Percentiles rank a stretch among this genome's conserved stretches.
Conservation (phyloP, 2,888 invertebrate species). For the Caenorhabditis auriculariae region DNA sequence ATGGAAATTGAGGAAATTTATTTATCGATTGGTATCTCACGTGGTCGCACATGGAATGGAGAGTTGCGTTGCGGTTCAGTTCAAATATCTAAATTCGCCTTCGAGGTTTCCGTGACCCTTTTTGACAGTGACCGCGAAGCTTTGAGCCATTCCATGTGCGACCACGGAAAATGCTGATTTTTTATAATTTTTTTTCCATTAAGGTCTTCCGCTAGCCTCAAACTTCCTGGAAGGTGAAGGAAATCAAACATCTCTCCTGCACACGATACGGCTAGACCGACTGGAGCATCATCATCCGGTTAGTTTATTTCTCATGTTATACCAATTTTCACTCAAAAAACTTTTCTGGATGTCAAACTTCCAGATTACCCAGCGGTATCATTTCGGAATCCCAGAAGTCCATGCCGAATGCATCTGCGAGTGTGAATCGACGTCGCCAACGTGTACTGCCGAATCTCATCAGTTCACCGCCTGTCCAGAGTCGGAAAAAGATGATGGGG, state of each 20-base stretch:
- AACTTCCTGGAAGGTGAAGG: conserved; percentile 4
- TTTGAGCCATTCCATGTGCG: no score
- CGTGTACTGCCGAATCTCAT: conserved; percentile 36
- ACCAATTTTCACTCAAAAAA: background rate
- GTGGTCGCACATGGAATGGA: no score
- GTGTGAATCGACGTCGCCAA: conserved; percentile 41
- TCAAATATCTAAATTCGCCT: no score
- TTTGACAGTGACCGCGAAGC: no score
- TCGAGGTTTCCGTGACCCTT: no score
- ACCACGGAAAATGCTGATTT: no score
- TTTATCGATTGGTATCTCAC: no score
- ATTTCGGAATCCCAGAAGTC: conserved; percentile 61
- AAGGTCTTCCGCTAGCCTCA: conserved; percentile 3
- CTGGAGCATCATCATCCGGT: conserved; percentile 61
- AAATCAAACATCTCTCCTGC: conserved; percentile 43
- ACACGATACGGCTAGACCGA: conserved; percentile 52
- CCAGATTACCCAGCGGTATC: conserved; percentile 56
- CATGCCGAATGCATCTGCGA: conserved; percentile 59
- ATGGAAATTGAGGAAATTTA: no score
- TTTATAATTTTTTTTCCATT: no score
- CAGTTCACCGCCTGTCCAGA: conserved; percentile 41
- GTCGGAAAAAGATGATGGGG: conserved; percentile 21
- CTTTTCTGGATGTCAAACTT: conserved; percentile 1
- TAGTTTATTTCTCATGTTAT: conserved; percentile 1
- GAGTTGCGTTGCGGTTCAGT: no score